phyloP scores from a whole-genome alignment of 2,888 invertebrate genomes.

The Scrobipalpa costella region DNA sequence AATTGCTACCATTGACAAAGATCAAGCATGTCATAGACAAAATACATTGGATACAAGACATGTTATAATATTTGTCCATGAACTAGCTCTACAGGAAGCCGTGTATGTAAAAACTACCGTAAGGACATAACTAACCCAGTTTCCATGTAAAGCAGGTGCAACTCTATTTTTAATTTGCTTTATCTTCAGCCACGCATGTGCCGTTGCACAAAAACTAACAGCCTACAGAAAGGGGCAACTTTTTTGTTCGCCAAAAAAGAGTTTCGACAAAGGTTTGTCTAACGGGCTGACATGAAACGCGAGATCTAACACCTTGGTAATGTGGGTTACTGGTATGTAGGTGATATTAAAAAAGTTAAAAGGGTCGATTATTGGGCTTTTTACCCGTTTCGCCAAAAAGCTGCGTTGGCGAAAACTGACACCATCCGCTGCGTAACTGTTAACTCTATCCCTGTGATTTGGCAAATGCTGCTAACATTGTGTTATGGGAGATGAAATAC shows the following conservation, averaged over 20 bases:
- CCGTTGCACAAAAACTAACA: conserved; percentile 26
- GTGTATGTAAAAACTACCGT: not conserved
- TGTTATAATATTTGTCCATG: conserved; percentile 1
- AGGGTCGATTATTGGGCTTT: conserved; percentile 41
- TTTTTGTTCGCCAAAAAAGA: conserved; percentile 59
- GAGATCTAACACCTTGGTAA: conserved; percentile 79
- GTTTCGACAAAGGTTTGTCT: conserved; percentile 61
- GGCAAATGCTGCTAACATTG: conserved; percentile 15
- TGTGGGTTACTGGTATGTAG: conserved; percentile 75
- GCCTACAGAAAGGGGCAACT: conserved; percentile 49
- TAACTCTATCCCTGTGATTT: conserved; percentile 28
- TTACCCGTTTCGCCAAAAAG: conserved; percentile 65
- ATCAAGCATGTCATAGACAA: not conserved
- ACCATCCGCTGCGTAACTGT: conserved; percentile 61
- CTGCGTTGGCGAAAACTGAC: conserved; percentile 57
- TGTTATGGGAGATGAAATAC: conserved; percentile 13
- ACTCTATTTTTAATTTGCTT: conserved; percentile 22
- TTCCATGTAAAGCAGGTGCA: conserved; percentile 22
- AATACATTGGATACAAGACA: not conserved
- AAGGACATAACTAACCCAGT: conserved; percentile 13
- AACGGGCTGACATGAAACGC: conserved; percentile 70
- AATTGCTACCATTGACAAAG: too few species aligned
- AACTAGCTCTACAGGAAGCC: not conserved
- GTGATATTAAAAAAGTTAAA: conserved; percentile 28
- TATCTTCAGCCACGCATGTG: conserved; percentile 25